Conservation (phyloP, 2,797 vertebrate species). For the Urosaurus nigricauda region DNA sequence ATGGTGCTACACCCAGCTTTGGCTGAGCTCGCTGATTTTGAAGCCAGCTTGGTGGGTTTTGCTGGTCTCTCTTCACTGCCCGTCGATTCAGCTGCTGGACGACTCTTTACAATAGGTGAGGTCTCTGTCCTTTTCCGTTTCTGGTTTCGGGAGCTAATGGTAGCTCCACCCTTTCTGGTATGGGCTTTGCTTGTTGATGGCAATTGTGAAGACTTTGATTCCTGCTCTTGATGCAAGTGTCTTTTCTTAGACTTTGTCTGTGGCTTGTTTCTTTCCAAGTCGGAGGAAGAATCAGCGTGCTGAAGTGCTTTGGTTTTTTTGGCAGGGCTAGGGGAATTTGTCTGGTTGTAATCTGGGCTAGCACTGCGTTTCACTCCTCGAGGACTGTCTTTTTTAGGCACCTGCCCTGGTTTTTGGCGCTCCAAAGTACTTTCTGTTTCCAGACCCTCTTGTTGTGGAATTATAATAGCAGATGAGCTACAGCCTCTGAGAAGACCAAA, state of each 20-base stretch:
- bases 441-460: constrained; percentile 91
- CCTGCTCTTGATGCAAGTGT: constrained; percentile 89
- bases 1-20: constrained; percentile 99
- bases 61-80: constrained; percentile 94
- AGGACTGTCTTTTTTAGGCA: constrained; percentile 92
- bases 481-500: constrained; percentile 88
- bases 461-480: constrained; percentile 90
- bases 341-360: constrained; percentile 92
- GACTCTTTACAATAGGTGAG: constrained; percentile 90
- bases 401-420: constrained; percentile 89
- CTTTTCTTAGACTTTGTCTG: constrained; percentile 94
- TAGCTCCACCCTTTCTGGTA: constrained; percentile 92
- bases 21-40: constrained; percentile 99
- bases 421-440: constrained; percentile 93
- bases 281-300: constrained; percentile 84
- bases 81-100: constrained; percentile 90
- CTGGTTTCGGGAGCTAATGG: constrained; percentile 89
- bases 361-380: constrained; percentile 95
- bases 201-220: constrained; percentile 81
- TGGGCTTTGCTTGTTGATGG: constrained; percentile 91
- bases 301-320: constrained; percentile 95
- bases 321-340: constrained; percentile 91
- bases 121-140: constrained; percentile 97
- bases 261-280: constrained; percentile 80
- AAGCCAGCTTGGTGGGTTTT: constrained; percentile 99